These are phyloP conservation scores for Anguilla rostrata DNA, from an alignment of 2,113 vertebrate genomes.

Conservation along the genomic window DNA sequence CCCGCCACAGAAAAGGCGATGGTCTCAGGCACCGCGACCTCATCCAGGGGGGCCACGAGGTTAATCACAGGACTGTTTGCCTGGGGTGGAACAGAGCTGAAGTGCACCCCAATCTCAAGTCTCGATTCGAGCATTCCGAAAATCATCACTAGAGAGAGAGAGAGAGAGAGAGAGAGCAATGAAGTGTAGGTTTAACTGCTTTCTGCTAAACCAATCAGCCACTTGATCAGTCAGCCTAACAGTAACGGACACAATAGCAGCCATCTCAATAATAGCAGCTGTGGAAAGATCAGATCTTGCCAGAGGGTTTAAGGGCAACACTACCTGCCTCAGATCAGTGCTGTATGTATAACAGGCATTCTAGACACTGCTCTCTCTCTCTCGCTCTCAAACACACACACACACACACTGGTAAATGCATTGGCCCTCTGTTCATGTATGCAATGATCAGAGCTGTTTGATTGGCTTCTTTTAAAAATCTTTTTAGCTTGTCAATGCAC, in stretches of 20 bases:
- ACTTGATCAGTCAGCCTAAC: constrained; percentile 29
- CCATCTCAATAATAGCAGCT: constrained; percentile 20
- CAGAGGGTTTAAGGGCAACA: constrained; percentile 64
- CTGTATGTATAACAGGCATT: constrained; percentile 57
- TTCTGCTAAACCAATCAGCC: constrained; percentile 42
- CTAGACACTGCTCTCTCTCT: constrained; percentile 31
- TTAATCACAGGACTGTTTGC: too few relatives aligned
- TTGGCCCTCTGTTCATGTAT: not conserved
- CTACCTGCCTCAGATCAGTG: constrained; percentile 68
- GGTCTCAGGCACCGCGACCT: too few relatives aligned
- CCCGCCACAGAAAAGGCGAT: too few relatives aligned
- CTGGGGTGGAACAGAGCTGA: too few relatives aligned
- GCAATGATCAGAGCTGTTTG: too few relatives aligned
- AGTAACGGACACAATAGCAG: constrained; percentile 59
- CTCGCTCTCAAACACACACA: not conserved
- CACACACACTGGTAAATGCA: not conserved
- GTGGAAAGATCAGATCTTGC: constrained; percentile 64
- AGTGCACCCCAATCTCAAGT: too few relatives aligned
- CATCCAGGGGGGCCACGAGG: too few relatives aligned
- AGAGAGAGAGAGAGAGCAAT: not conserved
- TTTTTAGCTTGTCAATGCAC: too few relatives aligned
- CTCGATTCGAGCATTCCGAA: not conserved
- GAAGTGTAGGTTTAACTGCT: constrained; percentile 32
- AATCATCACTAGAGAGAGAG: constrained; percentile 14
- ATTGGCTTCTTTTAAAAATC: too few relatives aligned